Base-by-base conservation (phyloP, 2,113 vertebrate species). In the Caretta caretta region DNA sequence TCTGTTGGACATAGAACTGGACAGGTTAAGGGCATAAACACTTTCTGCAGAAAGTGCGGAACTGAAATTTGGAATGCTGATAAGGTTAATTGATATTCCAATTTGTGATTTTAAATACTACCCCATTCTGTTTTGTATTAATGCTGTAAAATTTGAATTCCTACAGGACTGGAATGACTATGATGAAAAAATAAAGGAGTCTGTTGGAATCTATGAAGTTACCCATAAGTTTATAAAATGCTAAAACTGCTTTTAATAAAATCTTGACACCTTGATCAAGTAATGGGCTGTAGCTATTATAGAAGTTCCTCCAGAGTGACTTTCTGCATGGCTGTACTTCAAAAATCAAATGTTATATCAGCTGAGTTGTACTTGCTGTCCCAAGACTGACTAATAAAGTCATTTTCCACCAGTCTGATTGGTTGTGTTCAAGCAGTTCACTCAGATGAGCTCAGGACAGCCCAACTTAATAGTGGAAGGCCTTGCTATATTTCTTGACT, bases 141-240 rank as follows among this genome's bases (percentile, higher is more conserved):
- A 98, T 29, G 5, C 4, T 88, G 17, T 92, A 56, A 94, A 92
- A 93, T 96, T 84, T 97, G 97, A 50, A 69, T 76, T 86, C 89
- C 57, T 96, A 87, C 81, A 99, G 99, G 99, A 99, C 89, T 99
- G 99, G 99, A 99, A 99, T 29, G 99, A 99, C 94, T 99, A 99
- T 14, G 99, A 99, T 5, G 99, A 99, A 97, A 99, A 99, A 95
- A 97, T 98, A 91, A 98, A 90, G 2, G 99, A 99, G 93, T 99
- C 99, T 8, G 99, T 99, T 96, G 99, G 99, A 87, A 99, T 99
- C 97, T 99, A 99, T 25, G 99, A 99, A 97, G 99, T 99, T 94
- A 98, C 99, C 25, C 99, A 99, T 96, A 98, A 99, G 96, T 99
- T 99, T 98, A 98, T 99, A 91, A 99, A 99, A 96, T 99, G 99